phyloP scores from a whole-genome alignment of 2,797 vertebrate species.

The Lerista edwardsae region DNA sequence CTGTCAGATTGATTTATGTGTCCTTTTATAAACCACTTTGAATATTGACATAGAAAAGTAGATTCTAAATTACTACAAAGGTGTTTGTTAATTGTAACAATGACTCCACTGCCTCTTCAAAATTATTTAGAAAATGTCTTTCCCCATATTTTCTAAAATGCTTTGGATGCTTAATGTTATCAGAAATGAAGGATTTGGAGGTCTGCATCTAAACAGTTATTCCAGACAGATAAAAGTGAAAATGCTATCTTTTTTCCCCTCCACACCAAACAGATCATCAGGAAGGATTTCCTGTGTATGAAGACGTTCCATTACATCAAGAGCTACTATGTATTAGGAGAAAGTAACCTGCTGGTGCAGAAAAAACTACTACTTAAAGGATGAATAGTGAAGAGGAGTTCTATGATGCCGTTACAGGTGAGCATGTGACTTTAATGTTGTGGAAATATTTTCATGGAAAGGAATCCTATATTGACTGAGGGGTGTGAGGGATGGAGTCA shows the following conservation, averaged over 20 bases:
- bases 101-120: background rate
- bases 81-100: background rate
- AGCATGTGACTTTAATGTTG: constrained; percentile 46
- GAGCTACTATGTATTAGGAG: constrained; percentile 64
- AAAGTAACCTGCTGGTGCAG: constrained; percentile 23
- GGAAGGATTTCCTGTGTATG: constrained; percentile 46
- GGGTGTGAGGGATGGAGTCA: background rate
- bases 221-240: background rate
- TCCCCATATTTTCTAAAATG: too few relatives aligned
- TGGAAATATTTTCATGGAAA: constrained; percentile 12
- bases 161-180: background rate
- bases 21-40: background rate
- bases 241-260: constrained; percentile 43
- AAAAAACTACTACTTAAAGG: constrained; percentile 61
- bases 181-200: background rate
- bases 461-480: background rate
- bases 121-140: background rate
- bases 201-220: constrained; percentile 7
- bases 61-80: background rate
- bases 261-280: constrained; percentile 57
- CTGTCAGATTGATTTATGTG: too few relatives aligned
- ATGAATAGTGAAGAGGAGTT: constrained; percentile 98
- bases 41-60: background rate
- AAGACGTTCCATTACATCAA: constrained; percentile 12
- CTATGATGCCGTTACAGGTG: constrained; percentile 95